Base-by-base conservation (phyloP, 2,113 vertebrate genomes). In the Psilopogon haemacephalus region DNA sequence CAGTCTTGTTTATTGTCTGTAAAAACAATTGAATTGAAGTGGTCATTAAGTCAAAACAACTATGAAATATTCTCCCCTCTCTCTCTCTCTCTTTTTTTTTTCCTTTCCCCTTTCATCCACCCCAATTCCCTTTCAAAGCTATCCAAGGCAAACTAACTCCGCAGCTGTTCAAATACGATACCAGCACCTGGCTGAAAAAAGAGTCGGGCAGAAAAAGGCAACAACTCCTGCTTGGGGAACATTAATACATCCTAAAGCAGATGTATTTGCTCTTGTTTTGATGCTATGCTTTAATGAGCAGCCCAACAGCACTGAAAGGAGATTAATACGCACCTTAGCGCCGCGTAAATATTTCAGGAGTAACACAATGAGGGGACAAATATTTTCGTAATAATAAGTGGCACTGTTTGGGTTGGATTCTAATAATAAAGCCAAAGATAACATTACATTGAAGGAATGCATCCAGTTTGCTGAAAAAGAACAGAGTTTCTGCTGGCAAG, bases 1-100 rank as follows among this genome's bases (percentile, higher is more conserved):
- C 98, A 97, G 98, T 98, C 97, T 98, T 97, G 96, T 96, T 98
- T 97, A 98, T 97, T 99, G 98, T 99, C 99, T 99, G 98, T 88
- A 96, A 97, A 98, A 97, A 97, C 95, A 97, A 96, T 90, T 27
- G 55, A 94, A 93, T 85, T 90, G 82, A 89, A 96, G 72, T 72
- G 73, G 79, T 95, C 87, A 95, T 95, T 94, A 95, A 84, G 89
- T 94, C 86, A 94, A 95, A 94, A 84, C 40, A 92, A 79, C 73
- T 88, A 81, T 78, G 89, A 93, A 94, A 95, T 33, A 78, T 11
- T 20, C 46, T 90, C 40, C 46, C 83, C 58, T 90, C n/a, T n/a
- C n/a, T n/a, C n/a, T n/a, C n/a, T n/a, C n/a, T n/a, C n/a, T n/a
- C n/a, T n/a, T n/a, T n/a, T n/a, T n/a, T n/a, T n/a, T n/a, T n/a